Evolutionary conservation across 2,888 invertebrate species (phyloP).

Genomic region (Psylliodes chrysocephalus): DNA sequence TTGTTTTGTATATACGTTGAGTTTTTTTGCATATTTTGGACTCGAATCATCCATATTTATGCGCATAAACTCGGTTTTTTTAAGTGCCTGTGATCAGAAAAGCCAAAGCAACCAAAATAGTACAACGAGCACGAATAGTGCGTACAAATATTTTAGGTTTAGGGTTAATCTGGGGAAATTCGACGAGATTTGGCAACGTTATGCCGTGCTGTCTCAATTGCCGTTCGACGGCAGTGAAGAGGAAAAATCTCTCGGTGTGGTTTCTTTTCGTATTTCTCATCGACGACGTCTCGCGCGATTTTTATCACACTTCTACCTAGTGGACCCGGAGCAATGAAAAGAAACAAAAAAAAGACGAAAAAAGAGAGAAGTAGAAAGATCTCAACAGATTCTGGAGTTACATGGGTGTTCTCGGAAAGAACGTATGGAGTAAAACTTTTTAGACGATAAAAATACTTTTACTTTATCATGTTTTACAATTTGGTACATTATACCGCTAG

Average conservation of each 20-base stretch:
- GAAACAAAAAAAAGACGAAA: too few species aligned
- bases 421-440: background rate
- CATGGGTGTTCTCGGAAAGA: background rate
- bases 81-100: too few species aligned
- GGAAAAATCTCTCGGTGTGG: conserved; percentile 25
- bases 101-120: too few species aligned
- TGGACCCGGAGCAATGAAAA: conserved; percentile 12
- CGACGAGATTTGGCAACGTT: background rate
- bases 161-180: background rate
- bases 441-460: too few species aligned
- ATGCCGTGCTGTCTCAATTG: conserved; percentile 3
- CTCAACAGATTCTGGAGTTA: background rate
- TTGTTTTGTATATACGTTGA: too few species aligned
- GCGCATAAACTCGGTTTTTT: too few species aligned
- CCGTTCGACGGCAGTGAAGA: conserved; percentile 21
- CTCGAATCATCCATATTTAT: too few species aligned
- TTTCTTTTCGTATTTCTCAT: conserved; percentile 25
- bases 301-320: conserved; percentile 26
- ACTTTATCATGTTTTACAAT: too few species aligned
- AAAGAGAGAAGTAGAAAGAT: background rate
- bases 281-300: conserved; percentile 30
- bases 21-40: too few species aligned
- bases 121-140: too few species aligned
- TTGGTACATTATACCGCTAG: too few species aligned
- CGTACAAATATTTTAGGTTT: too few species aligned